A percentile compares a stretch with the other conserved stretches of the same genome.
Conservation (phyloP, 2,888 invertebrate species). For the Acronicta psi region DNA sequence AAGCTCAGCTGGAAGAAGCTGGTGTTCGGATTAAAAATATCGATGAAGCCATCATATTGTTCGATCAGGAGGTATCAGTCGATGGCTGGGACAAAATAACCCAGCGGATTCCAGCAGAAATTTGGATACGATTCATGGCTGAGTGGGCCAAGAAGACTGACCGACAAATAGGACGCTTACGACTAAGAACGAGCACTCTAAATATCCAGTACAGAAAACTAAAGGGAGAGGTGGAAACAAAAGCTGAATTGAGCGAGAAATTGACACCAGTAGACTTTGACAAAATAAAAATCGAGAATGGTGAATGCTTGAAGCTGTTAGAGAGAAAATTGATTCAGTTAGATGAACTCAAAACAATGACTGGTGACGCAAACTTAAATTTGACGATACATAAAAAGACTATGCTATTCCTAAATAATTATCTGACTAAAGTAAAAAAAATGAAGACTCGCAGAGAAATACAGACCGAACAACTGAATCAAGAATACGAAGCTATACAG, state of each 20-base stretch:
- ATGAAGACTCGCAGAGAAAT: neutral
- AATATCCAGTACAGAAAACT: constrained; percentile 86
- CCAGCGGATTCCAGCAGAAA: constrained; percentile 90
- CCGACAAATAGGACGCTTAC: constrained; percentile 87
- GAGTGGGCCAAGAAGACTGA: constrained; percentile 88
- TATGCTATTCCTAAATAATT: neutral
- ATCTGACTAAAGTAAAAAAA: neutral
- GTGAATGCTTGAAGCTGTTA: neutral
- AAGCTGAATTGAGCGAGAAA: constrained; percentile 88
- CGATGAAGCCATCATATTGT: constrained; percentile 78
- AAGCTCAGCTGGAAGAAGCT: constrained; percentile 88
- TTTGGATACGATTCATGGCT: constrained; percentile 88
- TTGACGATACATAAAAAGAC: neutral
- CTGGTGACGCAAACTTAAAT: neutral
- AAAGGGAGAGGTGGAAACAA: constrained; percentile 84
- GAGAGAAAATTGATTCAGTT: neutral
- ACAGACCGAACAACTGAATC: neutral
- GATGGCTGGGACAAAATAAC: constrained; percentile 88
- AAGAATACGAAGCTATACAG: neutral
- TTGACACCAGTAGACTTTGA: constrained; percentile 65
- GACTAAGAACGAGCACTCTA: constrained; percentile 87
- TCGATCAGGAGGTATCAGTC: constrained; percentile 84
- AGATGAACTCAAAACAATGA: neutral
- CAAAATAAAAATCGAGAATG: neutral
- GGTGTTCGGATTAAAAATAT: constrained; percentile 83